Percentiles rank a stretch among this genome's conserved stretches.
These are phyloP conservation scores for Hyla sarda DNA, from an alignment of 2,113 vertebrate genomes.

Conservation along the genomic window DNA sequence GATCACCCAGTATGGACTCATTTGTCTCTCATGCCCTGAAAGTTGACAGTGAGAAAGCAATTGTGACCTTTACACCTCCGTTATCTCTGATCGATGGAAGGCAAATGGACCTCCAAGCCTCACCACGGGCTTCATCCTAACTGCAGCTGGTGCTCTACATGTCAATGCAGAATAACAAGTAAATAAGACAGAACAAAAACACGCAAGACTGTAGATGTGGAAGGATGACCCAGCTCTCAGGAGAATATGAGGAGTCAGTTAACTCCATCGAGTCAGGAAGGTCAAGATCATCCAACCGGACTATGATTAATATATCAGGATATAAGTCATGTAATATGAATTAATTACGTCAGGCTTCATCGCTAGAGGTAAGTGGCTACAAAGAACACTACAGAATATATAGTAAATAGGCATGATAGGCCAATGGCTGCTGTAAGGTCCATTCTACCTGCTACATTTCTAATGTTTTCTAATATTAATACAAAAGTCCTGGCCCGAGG, in stretches of 20 bases:
- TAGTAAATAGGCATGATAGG: background rate
- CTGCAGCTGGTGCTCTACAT: slow-evolving; percentile 55
- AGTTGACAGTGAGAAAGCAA: slow-evolving; percentile 55
- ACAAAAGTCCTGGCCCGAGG: too few relatives aligned
- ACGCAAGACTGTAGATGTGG: background rate
- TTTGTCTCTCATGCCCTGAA: slow-evolving; percentile 51
- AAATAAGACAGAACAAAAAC: slow-evolving; percentile 43
- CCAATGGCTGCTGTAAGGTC: background rate
- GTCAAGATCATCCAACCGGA: background rate
- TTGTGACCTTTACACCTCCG: slow-evolving; percentile 59
- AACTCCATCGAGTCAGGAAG: slow-evolving; percentile 8
- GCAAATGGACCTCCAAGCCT: slow-evolving; percentile 56
- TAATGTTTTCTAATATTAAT: background rate
- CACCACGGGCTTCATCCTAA: slow-evolving; percentile 55
- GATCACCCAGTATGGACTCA: slow-evolving; percentile 53
- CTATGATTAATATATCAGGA: background rate
- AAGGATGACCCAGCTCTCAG: background rate
- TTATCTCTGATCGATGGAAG: slow-evolving; percentile 59
- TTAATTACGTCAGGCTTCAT: too few relatives aligned
- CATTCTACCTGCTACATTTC: background rate
- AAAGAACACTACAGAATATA: background rate
- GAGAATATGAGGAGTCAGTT: background rate
- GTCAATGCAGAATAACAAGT: slow-evolving; percentile 55
- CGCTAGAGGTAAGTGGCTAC: background rate
- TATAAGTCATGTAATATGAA: background rate